phyloP scores from a whole-genome alignment of 1,140 invertebrate species.

The Halesus radiatus region DNA sequence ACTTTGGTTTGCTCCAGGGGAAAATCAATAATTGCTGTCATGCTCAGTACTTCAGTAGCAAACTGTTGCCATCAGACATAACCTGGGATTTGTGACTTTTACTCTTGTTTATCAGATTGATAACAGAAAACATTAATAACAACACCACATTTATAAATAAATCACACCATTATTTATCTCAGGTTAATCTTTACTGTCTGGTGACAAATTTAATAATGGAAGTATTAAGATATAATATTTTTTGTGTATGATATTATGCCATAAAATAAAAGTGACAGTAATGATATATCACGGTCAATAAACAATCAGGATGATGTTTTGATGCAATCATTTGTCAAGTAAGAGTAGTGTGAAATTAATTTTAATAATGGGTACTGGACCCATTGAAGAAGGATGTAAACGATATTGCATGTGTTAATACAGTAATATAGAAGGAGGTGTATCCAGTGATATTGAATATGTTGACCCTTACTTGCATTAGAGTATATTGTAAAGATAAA shows the following conservation, averaged over 20 bases:
- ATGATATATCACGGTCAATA: background rate
- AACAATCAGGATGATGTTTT: background rate
- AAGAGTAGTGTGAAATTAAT: background rate
- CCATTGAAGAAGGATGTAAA: background rate
- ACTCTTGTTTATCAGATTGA: too few species aligned
- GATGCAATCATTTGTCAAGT: conserved; percentile 6
- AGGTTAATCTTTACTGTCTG: too few species aligned
- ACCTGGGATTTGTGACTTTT: background rate
- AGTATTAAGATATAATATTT: too few species aligned
- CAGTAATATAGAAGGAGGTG: background rate
- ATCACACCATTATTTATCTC: too few species aligned
- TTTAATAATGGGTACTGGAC: too few species aligned
- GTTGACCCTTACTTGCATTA: conserved; percentile 26
- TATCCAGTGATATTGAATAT: background rate
- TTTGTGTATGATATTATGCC: too few species aligned
- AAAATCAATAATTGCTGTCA: conserved; percentile 55
- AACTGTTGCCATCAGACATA: background rate
- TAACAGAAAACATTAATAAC: too few species aligned
- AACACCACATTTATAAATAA: too few species aligned
- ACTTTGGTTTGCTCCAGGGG: background rate
- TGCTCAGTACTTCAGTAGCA: conserved; percentile 48
- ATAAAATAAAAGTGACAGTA: background rate
- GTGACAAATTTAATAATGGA: too few species aligned
- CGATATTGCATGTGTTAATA: background rate
- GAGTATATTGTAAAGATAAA: conserved; percentile 49